Percentiles rank a stretch among this genome's conserved stretches.
phyloP scores from a whole-genome alignment of 2,888 invertebrate species.

The Mythimna lalbum region DNA sequence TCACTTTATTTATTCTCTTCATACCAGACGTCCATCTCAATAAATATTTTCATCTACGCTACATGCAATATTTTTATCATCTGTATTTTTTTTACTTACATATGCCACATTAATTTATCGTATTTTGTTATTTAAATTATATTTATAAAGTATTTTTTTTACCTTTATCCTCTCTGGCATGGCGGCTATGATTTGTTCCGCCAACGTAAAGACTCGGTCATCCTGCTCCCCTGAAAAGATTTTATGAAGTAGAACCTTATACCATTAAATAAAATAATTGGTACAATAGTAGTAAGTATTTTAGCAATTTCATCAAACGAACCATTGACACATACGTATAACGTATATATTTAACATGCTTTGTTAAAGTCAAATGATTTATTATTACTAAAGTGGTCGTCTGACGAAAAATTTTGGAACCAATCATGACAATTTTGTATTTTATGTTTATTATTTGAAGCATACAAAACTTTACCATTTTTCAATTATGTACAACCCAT shows the following conservation, averaged over 20 bases:
- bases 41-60: too few species aligned
- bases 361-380: background rate
- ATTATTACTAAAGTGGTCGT: background rate
- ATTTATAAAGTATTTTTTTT: slow-evolving; percentile 30
- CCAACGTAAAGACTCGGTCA: slow-evolving; percentile 97
- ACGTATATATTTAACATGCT: background rate
- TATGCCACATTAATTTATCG: too few species aligned
- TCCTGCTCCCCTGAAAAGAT: slow-evolving; percentile 96
- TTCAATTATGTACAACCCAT: background rate
- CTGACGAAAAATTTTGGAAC: background rate
- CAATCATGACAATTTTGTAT: slow-evolving; percentile 19
- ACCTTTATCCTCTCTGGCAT: slow-evolving; percentile 99
- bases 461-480: background rate
- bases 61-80: too few species aligned
- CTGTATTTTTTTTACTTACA: too few species aligned
- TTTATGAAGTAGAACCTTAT: slow-evolving; percentile 77
- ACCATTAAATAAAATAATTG: slow-evolving; percentile 43
- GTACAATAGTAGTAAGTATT: background rate
- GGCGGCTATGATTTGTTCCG: slow-evolving; percentile 99
- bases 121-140: background rate
- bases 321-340: too few species aligned
- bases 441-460: background rate
- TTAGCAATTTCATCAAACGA: slow-evolving; percentile 14
- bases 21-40: too few species aligned
- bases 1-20: too few species aligned